Evolutionary conservation across 2,888 invertebrate species (phyloP).

Genomic region (Empis livida): DNA sequence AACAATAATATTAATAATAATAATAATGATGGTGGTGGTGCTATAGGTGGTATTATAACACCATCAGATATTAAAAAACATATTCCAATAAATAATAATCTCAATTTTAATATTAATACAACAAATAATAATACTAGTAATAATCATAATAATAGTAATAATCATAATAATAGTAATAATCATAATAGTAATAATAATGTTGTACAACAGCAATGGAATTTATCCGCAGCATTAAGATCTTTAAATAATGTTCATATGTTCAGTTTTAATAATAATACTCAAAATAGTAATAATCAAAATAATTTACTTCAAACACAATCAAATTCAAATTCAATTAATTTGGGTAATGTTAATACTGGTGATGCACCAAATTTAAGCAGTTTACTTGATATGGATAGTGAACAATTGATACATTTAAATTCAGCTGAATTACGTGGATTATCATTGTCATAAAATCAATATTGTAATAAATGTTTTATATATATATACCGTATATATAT

Average conservation of each 20-base stretch:
- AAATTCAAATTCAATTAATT: slow-evolving; percentile 4
- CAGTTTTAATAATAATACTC: not conserved
- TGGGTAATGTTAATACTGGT: slow-evolving; percentile 2
- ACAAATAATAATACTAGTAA: not conserved
- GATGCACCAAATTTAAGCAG: slow-evolving; percentile 26
- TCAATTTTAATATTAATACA: not conserved
- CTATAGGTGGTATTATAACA: not conserved
- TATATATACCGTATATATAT: too few relatives aligned
- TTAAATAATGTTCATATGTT: not conserved
- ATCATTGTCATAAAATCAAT: not conserved
- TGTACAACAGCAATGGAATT: slow-evolving; percentile 13
- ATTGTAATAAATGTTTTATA: too few relatives aligned
- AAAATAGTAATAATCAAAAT: slow-evolving; percentile 17
- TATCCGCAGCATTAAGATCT: slow-evolving; percentile 3
- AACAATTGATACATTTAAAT: slow-evolving; percentile 37
- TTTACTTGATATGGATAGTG: slow-evolving; percentile 37
- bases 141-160: not conserved
- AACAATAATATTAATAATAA: too few relatives aligned
- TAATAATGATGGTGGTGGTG: too few relatives aligned
- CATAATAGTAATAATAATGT: not conserved
- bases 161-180: slow-evolving; percentile 2
- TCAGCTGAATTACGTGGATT: slow-evolving; percentile 35
- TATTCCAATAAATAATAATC: not conserved
- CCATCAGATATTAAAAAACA: not conserved
- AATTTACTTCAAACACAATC: slow-evolving; percentile 2